A percentile compares a stretch with the other conserved stretches of the same genome.
These are phyloP conservation scores for Synergus laeviventris DNA, from an alignment of 2,888 invertebrate species.

Conservation along the genomic window DNA sequence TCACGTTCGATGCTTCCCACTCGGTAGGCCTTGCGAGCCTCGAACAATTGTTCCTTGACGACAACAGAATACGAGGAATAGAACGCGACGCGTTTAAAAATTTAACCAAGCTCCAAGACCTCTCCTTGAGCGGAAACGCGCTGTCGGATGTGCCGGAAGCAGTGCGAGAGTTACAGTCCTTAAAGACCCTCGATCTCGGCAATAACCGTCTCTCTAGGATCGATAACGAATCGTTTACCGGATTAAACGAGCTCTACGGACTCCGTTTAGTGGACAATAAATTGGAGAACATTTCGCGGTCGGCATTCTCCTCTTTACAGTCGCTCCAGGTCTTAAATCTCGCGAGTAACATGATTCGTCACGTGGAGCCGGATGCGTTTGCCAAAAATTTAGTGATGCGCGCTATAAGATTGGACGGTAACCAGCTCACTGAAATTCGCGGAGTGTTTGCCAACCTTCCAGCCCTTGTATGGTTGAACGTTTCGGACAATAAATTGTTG, in stretches of 20 bases:
- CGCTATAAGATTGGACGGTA: constrained; percentile 87
- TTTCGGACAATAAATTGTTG: constrained; percentile 86
- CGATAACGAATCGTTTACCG: constrained; percentile 84
- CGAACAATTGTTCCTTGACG: constrained; percentile 85
- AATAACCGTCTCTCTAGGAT: constrained; percentile 88
- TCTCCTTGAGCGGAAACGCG: constrained; percentile 86
- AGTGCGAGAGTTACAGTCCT: constrained; percentile 82
- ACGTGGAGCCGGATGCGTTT: constrained; percentile 88
- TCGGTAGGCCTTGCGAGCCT: constrained; percentile 86
- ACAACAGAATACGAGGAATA: constrained; percentile 84
- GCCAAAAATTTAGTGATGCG: constrained; percentile 84
- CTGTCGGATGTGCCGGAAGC: constrained; percentile 84
- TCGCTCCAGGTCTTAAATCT: constrained; percentile 88
- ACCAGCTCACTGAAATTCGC: constrained; percentile 86
- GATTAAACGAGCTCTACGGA: constrained; percentile 85
- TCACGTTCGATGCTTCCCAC: constrained; percentile 83
- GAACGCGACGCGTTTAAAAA: constrained; percentile 86
- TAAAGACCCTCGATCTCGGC: constrained; percentile 88
- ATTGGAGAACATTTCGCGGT: constrained; percentile 85
- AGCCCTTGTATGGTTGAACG: constrained; percentile 87
- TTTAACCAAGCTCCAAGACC: constrained; percentile 84
- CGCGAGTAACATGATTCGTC: constrained; percentile 86
- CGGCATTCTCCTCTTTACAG: constrained; percentile 84
- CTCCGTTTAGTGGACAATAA: constrained; percentile 88
- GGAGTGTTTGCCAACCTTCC: constrained; percentile 86